These are phyloP conservation scores for Morpho helenor DNA, from an alignment of 2,888 invertebrate species.

Conservation along the genomic window DNA sequence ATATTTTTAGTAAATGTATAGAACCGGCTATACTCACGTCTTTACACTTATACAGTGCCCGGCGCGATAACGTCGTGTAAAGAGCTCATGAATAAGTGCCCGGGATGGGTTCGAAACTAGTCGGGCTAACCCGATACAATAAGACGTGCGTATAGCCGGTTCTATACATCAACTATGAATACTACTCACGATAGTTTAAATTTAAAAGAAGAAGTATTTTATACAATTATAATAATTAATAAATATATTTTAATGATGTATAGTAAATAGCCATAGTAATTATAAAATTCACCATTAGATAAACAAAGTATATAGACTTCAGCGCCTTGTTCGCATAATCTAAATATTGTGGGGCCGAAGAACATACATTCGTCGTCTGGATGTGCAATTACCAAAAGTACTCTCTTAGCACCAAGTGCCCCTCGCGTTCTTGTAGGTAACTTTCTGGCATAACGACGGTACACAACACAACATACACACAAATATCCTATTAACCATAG, in stretches of 20 bases:
- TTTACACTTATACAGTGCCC: too few relatives aligned
- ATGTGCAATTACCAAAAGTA: slow-evolving; percentile 94
- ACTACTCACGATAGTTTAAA: too few relatives aligned
- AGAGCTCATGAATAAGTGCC: too few relatives aligned
- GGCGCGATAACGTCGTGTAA: too few relatives aligned
- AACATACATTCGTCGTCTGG: slow-evolving; percentile 99
- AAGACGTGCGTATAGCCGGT: too few relatives aligned
- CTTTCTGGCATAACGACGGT: slow-evolving; percentile 72
- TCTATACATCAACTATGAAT: too few relatives aligned
- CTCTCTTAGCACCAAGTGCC: slow-evolving; percentile 76
- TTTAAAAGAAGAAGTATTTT: too few relatives aligned
- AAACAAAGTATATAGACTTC: slow-evolving; percentile 91
- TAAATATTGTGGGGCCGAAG: slow-evolving; percentile 93
- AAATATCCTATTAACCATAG: slow-evolving; percentile 76
- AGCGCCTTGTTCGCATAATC: slow-evolving; percentile 82
- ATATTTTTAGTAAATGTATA: too few relatives aligned
- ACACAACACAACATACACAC: slow-evolving; percentile 69
- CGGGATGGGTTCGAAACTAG: too few relatives aligned
- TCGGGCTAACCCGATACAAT: too few relatives aligned
- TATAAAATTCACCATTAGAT: slow-evolving; percentile 82
- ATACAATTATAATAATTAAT: neutral
- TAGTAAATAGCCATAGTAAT: too few relatives aligned
- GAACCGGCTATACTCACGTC: too few relatives aligned
- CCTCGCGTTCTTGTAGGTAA: slow-evolving; percentile 69
- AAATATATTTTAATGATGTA: neutral